Evolutionary conservation across 2,888 invertebrate species (phyloP), one percentile per base, ranked within the genome.

Genomic region (Leptopilina syphax): DNA sequence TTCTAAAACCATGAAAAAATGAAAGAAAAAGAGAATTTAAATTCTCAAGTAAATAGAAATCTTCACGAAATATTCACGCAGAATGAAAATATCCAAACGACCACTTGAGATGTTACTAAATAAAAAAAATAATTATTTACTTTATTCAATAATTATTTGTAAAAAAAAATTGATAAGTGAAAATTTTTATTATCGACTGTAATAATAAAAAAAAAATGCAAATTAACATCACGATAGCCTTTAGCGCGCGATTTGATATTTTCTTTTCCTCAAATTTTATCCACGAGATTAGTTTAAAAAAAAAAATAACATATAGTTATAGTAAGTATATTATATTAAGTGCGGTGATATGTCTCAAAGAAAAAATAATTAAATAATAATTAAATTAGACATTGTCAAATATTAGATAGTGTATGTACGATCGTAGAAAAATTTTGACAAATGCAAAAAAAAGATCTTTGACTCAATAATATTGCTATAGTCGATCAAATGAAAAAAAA

Each of bases 241-340:
- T 63, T 63, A 63, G 63, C 63, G 63, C 24, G 63, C 18, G 63
- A 63, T 24, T 63, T 63, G 63, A 24, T 24, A 63, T 63, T 24
- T 24, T 63, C 34, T 34, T 63, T 63, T 63, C 24, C n/a, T 34
- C 34, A 34, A 54, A 13, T 8, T 0, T 70, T 70, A 70, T 24
- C 24, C 54, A 63, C 63, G 63, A 63, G 47, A 54, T 76, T 50
- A 81, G 50, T 54, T 65, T 41, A 66, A 34, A 78, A 9, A 10
- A 50, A 50, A 50, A 50, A 47, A 47, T 18, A 47, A 79, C 63
- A 77, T 27, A 65, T 67, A 47, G 68, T 54, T 24, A 63, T 57
- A 78, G 24, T 24, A 57, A 79, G 50, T 50, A 78, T 79, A 77
- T 73, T 9, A 24, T 65, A 70, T 77, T 80, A 41, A 68, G 77